These are phyloP conservation scores for Hyposoter didymator DNA, from an alignment of 2,888 invertebrate genomes.

Conservation along the genomic window DNA sequence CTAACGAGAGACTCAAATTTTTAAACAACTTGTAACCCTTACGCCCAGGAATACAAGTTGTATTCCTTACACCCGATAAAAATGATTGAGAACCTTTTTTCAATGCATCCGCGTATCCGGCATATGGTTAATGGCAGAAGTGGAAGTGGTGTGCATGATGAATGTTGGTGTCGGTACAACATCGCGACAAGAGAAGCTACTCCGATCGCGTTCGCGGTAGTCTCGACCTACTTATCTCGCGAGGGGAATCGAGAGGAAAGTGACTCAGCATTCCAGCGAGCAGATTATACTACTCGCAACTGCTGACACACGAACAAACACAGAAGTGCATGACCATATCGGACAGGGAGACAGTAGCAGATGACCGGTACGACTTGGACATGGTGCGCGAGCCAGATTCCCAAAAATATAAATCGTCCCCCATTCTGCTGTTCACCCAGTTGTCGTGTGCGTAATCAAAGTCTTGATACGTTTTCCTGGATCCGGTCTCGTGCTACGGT, in stretches of 20 bases:
- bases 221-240: slow-evolving; percentile 70
- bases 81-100: not conserved
- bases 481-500: slow-evolving; percentile 41
- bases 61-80: not conserved
- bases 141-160: slow-evolving; percentile 30
- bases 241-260: slow-evolving; percentile 71
- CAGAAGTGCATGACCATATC: not conserved
- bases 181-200: slow-evolving; percentile 14
- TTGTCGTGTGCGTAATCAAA: slow-evolving; percentile 1
- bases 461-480: slow-evolving; percentile 20
- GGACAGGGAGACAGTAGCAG: slow-evolving; percentile 26
- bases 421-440: not conserved
- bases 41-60: too few species aligned
- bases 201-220: slow-evolving; percentile 64
- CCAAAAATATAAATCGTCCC: slow-evolving; percentile 53
- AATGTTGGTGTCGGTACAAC: slow-evolving; percentile 5
- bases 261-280: slow-evolving; percentile 72
- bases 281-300: slow-evolving; percentile 57
- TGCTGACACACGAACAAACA: not conserved
- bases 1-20: not conserved
- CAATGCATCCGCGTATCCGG: not conserved
- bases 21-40: not conserved
- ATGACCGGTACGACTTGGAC: slow-evolving; percentile 41
- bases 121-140: slow-evolving; percentile 9
- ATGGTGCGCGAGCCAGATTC: slow-evolving; percentile 29